A percentile compares a stretch with the other conserved stretches of the same genome.
These are phyloP conservation scores for Tridacna gigas DNA, from an alignment of 2,888 invertebrate genomes.

Conservation along the genomic window DNA sequence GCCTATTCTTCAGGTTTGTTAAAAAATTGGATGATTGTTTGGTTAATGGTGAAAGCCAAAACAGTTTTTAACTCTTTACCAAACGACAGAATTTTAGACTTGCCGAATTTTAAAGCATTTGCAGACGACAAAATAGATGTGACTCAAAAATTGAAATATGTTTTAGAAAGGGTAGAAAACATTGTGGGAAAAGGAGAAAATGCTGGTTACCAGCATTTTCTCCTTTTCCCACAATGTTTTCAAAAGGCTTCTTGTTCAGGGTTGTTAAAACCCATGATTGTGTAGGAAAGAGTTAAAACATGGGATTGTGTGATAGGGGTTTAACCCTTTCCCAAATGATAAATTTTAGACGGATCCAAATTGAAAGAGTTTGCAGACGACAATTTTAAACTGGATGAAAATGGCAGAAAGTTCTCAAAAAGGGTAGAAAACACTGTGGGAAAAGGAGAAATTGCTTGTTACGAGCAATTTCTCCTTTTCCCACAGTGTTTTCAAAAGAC, in stretches of 20 bases:
- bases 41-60: no score
- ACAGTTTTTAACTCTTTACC: neutral
- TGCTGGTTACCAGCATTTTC: neutral
- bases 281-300: neutral
- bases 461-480: neutral
- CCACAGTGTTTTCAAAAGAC: neutral
- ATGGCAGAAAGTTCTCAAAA: neutral
- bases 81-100: neutral
- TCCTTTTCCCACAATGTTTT: neutral
- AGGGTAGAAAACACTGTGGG: neutral
- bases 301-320: neutral
- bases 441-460: neutral
- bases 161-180: no score
- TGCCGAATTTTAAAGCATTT: no score
- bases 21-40: no score
- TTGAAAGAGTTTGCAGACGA: neutral
- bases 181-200: neutral
- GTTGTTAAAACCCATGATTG: no score
- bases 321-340: no score
- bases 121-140: no score
- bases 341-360: no score
- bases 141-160: no score
- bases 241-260: no score
- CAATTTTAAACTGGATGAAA: neutral
- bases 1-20: no score